phyloP scores from a whole-genome alignment of 2,797 vertebrate species.

The Sebastes iracundus region DNA sequence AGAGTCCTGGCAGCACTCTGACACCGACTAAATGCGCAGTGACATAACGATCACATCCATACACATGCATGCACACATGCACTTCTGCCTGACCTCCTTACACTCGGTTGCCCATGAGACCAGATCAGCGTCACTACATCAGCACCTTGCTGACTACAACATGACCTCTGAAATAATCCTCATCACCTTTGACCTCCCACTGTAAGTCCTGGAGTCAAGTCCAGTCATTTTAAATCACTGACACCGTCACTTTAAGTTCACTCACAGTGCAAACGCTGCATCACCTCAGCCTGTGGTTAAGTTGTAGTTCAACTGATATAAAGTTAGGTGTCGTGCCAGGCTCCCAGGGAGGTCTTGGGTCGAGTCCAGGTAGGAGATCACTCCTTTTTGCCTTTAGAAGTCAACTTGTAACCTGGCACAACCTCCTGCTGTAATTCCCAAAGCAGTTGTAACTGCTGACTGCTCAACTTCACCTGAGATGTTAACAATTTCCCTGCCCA shows the following conservation, averaged over 20 bases:
- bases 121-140: conserved; percentile 26
- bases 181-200: conserved; percentile 27
- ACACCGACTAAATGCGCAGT: not conserved
- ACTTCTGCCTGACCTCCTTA: conserved; percentile 14
- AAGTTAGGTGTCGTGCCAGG: conserved; percentile 26
- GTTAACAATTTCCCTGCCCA: not conserved
- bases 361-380: conserved; percentile 34
- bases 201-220: not conserved
- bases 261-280: not conserved
- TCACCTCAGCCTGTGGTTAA: conserved; percentile 22
- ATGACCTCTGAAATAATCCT: conserved; percentile 12
- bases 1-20: conserved; percentile 1
- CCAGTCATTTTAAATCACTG: conserved; percentile 23
- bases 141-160: conserved; percentile 41
- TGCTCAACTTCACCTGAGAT: not conserved
- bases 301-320: conserved; percentile 30
- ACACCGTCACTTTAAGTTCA: conserved; percentile 17
- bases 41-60: conserved; percentile 8
- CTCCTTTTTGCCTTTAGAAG: conserved; percentile 20
- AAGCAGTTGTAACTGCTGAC: conserved; percentile 17
- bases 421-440: conserved; percentile 11
- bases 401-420: conserved; percentile 29
- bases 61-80: not conserved
- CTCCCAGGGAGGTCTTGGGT: conserved; percentile 13
- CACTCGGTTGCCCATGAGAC: not conserved